Percentiles rank a stretch among this genome's conserved stretches.
These are phyloP conservation scores for Hypolimnas misippus DNA, from an alignment of 2,888 invertebrate species.

Conservation along the genomic window DNA sequence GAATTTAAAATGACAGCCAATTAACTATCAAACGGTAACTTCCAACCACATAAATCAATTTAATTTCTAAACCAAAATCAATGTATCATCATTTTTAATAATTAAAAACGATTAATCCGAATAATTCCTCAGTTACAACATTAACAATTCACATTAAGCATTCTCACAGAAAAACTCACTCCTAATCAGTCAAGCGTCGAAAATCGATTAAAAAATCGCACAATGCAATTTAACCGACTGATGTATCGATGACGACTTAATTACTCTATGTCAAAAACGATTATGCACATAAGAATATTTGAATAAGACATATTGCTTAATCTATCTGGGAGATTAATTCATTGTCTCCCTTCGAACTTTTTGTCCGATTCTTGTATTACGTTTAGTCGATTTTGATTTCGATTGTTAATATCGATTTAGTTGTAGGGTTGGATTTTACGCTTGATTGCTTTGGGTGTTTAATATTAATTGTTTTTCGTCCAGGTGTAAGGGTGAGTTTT, in stretches of 20 bases:
- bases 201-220: conserved; percentile 63
- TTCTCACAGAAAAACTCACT: conserved; percentile 29
- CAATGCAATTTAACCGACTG: conserved; percentile 60
- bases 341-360: conserved; percentile 18
- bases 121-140: conserved; percentile 9
- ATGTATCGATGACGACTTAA: conserved; percentile 65
- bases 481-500: conserved; percentile 49
- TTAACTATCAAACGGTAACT: not conserved
- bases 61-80: not conserved
- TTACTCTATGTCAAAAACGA: conserved; percentile 73
- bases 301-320: conserved; percentile 71
- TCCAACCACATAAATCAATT: not conserved
- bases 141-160: conserved; percentile 1
- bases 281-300: conserved; percentile 70
- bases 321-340: conserved; percentile 34
- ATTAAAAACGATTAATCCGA: not conserved
- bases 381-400: not conserved
- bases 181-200: conserved; percentile 62
- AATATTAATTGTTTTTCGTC: conserved; percentile 51
- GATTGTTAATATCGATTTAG: conserved; percentile 1
- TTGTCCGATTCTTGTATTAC: conserved; percentile 10
- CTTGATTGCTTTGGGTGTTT: conserved; percentile 60
- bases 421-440: conserved; percentile 52
- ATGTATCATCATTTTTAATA: conserved; percentile 19
- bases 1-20: too few species aligned